These are phyloP conservation scores for Plestiodon gilberti DNA, from an alignment of 2,113 vertebrate genomes.

Conservation along the genomic window DNA sequence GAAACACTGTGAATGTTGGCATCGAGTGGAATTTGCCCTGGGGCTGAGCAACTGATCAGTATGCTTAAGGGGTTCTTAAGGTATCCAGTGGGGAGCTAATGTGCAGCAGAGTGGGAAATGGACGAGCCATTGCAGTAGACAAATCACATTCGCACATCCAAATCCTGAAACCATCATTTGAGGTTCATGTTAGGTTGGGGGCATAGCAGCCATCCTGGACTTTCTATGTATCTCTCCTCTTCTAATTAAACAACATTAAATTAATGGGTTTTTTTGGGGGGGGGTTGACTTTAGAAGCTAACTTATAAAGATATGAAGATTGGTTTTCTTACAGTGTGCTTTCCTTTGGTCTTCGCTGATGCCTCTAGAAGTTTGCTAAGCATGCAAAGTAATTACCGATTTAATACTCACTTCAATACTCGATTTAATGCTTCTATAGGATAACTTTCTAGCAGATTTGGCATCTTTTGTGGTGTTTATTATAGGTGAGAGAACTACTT, in stretches of 20 bases:
- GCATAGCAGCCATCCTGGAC: background rate
- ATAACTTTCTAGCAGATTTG: background rate
- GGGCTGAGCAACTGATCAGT: background rate
- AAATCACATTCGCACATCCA: background rate
- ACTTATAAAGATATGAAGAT: background rate
- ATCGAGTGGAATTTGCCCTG: background rate
- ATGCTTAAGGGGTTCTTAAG: background rate
- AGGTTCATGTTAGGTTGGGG: background rate
- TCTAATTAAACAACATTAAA: no score
- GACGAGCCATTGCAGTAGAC: background rate
- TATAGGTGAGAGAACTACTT: no score
- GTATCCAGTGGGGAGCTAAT: background rate
- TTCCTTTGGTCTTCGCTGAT: background rate
- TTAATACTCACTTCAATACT: background rate
- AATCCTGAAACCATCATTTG: background rate
- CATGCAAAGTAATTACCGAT: background rate
- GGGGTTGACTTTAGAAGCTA: background rate
- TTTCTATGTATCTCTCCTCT: background rate
- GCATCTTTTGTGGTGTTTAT: background rate
- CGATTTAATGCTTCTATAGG: background rate
- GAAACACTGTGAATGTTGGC: background rate
- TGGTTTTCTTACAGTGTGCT: background rate
- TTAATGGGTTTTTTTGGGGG: no score
- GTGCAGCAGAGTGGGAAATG: constrained; percentile 6
- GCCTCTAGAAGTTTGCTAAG: background rate